Conservation (phyloP, 2,888 invertebrate genomes). For the Thelaira solivaga region DNA sequence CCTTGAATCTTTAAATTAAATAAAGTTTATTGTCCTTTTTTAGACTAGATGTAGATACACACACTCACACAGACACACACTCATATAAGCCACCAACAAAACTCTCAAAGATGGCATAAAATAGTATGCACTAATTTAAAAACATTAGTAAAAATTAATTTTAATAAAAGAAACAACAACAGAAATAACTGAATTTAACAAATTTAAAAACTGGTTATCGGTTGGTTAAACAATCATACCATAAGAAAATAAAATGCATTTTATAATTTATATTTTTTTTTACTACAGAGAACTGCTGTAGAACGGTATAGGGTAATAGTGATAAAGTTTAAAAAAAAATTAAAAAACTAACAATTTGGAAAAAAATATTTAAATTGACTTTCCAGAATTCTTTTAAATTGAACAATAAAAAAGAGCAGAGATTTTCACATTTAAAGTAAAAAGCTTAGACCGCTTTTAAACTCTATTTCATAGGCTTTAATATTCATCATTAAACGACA, state of each 20-base stretch:
- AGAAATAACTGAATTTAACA: conserved; percentile 15
- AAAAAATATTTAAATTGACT: no score
- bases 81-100: conserved; percentile 12
- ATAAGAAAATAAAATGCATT: conserved; percentile 28
- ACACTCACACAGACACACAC: no score
- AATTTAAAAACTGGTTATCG: conserved; percentile 33
- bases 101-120: conserved; percentile 24
- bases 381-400: no score
- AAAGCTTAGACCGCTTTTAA: no score
- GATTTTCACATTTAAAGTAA: no score
- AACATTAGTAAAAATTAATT: conserved; percentile 34
- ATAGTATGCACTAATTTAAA: conserved; percentile 55
- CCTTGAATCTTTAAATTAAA: conserved; percentile 67
- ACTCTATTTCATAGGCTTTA: no score
- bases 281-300: neutral
- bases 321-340: neutral
- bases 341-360: no score
- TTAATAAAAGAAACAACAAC: conserved; percentile 19
- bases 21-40: conserved; percentile 73
- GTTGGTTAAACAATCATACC: conserved; percentile 2
- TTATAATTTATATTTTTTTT: conserved; percentile 14
- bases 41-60: conserved; percentile 66
- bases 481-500: no score
- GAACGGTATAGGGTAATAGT: neutral
- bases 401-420: no score